phyloP scores from a whole-genome alignment of 30 jellyfish, hydroid and myxozoan genomes.

The Turritopsis dohrnii region DNA sequence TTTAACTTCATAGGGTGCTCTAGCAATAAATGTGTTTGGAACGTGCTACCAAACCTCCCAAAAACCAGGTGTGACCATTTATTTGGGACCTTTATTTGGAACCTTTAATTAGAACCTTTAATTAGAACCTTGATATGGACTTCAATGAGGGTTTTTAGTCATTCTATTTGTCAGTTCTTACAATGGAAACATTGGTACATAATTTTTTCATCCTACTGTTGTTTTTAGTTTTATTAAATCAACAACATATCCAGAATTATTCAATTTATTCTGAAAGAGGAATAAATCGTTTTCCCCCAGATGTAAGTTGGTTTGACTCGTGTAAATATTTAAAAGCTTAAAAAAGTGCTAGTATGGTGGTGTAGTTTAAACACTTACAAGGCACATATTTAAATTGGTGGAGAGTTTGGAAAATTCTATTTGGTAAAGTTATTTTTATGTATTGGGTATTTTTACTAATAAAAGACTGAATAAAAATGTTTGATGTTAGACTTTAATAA shows the following conservation, averaged over 20 bases:
- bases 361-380: too few relatives aligned
- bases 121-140: too few relatives aligned
- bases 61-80: constrained; percentile 56
- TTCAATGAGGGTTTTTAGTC: not conserved
- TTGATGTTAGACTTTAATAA: too few relatives aligned
- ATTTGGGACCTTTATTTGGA: too few relatives aligned
- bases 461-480: too few relatives aligned
- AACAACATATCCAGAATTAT: constrained; percentile 39
- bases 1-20: constrained; percentile 45
- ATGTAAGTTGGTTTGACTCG: constrained; percentile 22
- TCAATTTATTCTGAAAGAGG: constrained; percentile 42
- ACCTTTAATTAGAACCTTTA: too few relatives aligned
- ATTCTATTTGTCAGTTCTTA: not conserved
- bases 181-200: not conserved
- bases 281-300: constrained; percentile 62
- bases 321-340: not conserved
- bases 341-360: not conserved
- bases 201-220: not conserved
- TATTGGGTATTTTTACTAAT: too few relatives aligned
- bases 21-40: constrained; percentile 62
- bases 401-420: not conserved
- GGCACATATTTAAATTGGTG: too few relatives aligned
- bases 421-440: not conserved
- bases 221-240: constrained; percentile 40
- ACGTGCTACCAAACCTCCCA: constrained; percentile 57